A percentile compares a stretch with the other conserved stretches of the same genome.
Conservation (phyloP, 2,113 vertebrate species). For the Eulacestoma nigropectus region DNA sequence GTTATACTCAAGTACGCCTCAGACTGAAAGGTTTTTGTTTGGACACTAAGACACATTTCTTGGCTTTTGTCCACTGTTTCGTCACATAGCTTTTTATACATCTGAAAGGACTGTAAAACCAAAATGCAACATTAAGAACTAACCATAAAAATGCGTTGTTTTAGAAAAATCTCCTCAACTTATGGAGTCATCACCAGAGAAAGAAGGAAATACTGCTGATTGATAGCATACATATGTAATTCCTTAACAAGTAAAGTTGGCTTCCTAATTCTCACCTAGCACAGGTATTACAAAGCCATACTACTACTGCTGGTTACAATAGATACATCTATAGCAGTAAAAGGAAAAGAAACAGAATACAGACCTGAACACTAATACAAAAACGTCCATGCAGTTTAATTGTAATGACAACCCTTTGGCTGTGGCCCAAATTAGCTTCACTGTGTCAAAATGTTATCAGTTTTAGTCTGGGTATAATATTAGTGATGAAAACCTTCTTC, state of each 20-base stretch:
- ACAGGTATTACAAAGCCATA: not conserved
- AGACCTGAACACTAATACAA: not conserved
- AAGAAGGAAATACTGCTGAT: not conserved
- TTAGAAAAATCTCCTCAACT: not conserved
- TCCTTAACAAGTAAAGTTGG: not conserved
- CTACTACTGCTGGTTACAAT: not conserved
- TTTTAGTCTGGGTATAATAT: not conserved
- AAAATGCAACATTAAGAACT: not conserved
- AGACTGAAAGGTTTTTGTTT: not conserved
- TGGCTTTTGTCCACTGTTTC: not conserved
- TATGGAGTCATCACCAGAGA: not conserved
- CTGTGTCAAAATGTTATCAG: not conserved
- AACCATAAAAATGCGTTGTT: not conserved
- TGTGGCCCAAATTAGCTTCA: not conserved
- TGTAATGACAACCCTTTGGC: not conserved
- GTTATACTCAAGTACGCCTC: not conserved
- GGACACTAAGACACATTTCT: not conserved
- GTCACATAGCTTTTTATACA: not conserved
- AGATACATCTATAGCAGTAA: not conserved
- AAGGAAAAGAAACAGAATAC: not conserved
- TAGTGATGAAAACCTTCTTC: fast-evolving
- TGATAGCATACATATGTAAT: not conserved
- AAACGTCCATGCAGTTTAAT: not conserved
- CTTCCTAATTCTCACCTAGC: not conserved
- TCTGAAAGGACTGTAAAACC: not conserved